Base-by-base conservation (phyloP, 2,113 vertebrate species). In the Podocnemis expansa region DNA sequence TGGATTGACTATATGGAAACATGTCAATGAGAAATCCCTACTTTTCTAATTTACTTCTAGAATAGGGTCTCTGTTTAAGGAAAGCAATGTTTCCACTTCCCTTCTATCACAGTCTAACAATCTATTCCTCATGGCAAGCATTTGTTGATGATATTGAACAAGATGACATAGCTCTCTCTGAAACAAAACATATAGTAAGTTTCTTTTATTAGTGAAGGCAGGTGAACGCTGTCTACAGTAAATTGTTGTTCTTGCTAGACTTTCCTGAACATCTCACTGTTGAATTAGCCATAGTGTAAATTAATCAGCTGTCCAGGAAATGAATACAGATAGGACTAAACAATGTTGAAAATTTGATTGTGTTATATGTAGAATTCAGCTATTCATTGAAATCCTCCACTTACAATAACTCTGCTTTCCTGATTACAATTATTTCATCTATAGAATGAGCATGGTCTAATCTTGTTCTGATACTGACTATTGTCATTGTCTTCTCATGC, bases 371-470 rank as follows among this genome's bases (percentile, higher is more conserved):
- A 95, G 95, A 97, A 96, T 97, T 97, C 88, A 95, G 96, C 95
- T 97, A 89, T 94, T 97, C 95, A 94, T 78, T 75, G 75, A 97
- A 98, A 97, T 97, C 88, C 85, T 95, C 86, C 97, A 94, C 52
- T 93, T 97, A 94, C 94, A 94, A 85, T 97, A 97, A 97, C 96
- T 97, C 95, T 88, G 31, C 92, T 96, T 88, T 91, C 95, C 96
- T 96, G 96, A 97, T 97, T 97, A 96, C 92, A 97, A 97, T 97
- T 97, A 95, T 97, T 98, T 97, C 75, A 80, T 97, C 96, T 96
- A 96, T 90, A 83, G 94, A 78, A 80, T 1, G 4, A 96, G 97
- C 92, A 89, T 97, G 95, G 97, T 97, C 96, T 97, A 93, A 93
- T 97, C 81, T 95, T 96, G 56, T 85, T 90, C 93, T 96, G 93